Base-by-base conservation (phyloP, 2,888 invertebrate genomes). In the Drosophila paracracens region DNA sequence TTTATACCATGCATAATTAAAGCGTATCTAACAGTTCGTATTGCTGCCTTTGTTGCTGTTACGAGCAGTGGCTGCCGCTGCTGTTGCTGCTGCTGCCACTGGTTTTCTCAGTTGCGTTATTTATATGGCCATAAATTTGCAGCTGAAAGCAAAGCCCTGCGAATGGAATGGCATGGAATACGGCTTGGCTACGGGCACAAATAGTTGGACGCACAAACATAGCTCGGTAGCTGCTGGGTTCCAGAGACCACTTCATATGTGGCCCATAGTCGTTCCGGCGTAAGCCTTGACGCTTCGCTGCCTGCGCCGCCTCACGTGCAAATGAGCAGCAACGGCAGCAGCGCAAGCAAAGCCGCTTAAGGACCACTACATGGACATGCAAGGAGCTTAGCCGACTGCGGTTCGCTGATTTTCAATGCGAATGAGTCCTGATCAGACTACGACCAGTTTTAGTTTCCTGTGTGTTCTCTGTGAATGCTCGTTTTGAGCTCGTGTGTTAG, bases 281-380 rank as follows among this genome's bases (percentile, higher is more conserved):
- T 88, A 86, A 86, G 83, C 88, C 86, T 86, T 88, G 80, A 82
- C 85, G 85, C 88, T 82, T 88, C 73, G 71, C 64, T 85, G 86
- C 66, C 68, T 69, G 57, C 65, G 16, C 59, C 2, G 33, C 25
- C 56, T 81, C 71, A 84, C 82, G 82, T 82, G 87, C 88, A 84
- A 84, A 88, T 85, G 88, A 84, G 83, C 88, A 86, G 73, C 69
- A 27, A 16, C n/a, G n/a, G 67, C 46, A 40, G 51, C 58, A 69
- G 25, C 38, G 69, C 53, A 29, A 59, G 66, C 63, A 88, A 86
- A 88, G 82, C 88, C 74, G 85, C 88, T 86, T 86, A 86, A 86
- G 85, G 87, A 82, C 78, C 70, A 75, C 53, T 29, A 65, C 73
- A 73, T 65, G 80, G 70, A 79, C 76, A 71, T 72, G 83, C 62